phyloP scores from a whole-genome alignment of 1,140 invertebrate species.

The Zaprionus davidi region DNA sequence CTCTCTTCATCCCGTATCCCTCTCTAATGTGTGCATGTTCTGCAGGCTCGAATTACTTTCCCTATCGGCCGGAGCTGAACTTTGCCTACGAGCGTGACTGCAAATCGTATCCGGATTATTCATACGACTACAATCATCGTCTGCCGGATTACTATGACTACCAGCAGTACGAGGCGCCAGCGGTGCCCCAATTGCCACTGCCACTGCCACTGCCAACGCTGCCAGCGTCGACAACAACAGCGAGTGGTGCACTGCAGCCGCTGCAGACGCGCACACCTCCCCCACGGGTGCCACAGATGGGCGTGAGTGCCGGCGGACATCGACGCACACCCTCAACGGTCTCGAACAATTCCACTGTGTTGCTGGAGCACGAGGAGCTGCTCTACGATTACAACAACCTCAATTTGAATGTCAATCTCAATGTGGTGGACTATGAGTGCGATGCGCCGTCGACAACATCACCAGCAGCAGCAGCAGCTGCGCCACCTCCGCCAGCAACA shows the following conservation, averaged over 20 bases:
- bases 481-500: slow-evolving; percentile 15
- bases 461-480: not conserved
- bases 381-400: slow-evolving; percentile 84
- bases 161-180: slow-evolving; percentile 63
- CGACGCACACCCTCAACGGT: slow-evolving; percentile 79
- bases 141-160: slow-evolving; percentile 81
- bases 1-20: not conserved
- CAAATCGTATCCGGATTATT: slow-evolving; percentile 83
- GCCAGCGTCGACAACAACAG: not conserved
- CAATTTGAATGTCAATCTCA: slow-evolving; percentile 60
- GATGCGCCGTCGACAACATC: slow-evolving; percentile 9
- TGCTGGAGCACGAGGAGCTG: slow-evolving; percentile 78
- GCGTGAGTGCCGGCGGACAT: slow-evolving; percentile 74
- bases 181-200: slow-evolving; percentile 1
- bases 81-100: slow-evolving; percentile 79
- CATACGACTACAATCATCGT: slow-evolving; percentile 80
- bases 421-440: slow-evolving; percentile 58
- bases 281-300: slow-evolving; percentile 81
- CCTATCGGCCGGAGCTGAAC: slow-evolving; percentile 79
- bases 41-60: slow-evolving; percentile 82
- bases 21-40: not conserved
- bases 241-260: slow-evolving; percentile 2
- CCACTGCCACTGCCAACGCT: not conserved
- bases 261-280: slow-evolving; percentile 71
- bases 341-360: slow-evolving; percentile 82